Conservation (phyloP, 2,113 vertebrate species). For the Quiscalus mexicanus region DNA sequence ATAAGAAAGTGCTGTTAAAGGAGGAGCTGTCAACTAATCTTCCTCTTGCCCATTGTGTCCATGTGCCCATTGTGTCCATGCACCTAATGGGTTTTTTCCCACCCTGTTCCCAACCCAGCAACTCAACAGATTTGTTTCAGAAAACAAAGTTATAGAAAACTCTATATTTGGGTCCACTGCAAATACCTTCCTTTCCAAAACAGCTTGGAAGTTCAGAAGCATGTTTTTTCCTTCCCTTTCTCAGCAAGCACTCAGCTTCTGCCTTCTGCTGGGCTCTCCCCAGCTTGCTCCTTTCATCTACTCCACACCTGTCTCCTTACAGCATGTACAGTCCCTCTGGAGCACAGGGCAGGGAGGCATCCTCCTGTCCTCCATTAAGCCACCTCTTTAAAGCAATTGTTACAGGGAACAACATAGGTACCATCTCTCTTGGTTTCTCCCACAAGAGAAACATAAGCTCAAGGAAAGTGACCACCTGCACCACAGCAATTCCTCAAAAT, state of each 20-base stretch:
- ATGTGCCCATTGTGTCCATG: not conserved
- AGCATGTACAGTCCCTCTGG: fast-evolving
- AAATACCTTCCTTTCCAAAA: not conserved
- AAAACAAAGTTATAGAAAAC: not conserved
- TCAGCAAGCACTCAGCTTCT: not conserved
- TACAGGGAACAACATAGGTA: not conserved
- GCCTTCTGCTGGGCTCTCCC: not conserved
- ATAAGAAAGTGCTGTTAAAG: not conserved
- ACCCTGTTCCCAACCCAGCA: not conserved
- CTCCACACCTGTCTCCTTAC: not conserved
- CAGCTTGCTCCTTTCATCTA: not conserved
- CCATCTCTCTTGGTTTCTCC: not conserved
- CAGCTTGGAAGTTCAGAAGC: not conserved
- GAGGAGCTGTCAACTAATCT: not conserved
- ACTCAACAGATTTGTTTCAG: not conserved
- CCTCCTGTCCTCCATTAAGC: not conserved
- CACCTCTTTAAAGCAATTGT: not conserved
- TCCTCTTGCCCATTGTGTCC: not conserved
- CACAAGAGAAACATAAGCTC: not conserved
- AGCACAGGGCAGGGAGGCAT: not conserved
- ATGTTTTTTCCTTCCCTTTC: not conserved
- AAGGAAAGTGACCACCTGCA: not conserved
- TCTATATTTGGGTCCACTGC: not conserved
- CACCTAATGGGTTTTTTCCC: fast-evolving
- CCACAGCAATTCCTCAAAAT: not conserved